Conservation (phyloP, 2,888 invertebrate genomes). For the Scaptomyza caliginosa region DNA sequence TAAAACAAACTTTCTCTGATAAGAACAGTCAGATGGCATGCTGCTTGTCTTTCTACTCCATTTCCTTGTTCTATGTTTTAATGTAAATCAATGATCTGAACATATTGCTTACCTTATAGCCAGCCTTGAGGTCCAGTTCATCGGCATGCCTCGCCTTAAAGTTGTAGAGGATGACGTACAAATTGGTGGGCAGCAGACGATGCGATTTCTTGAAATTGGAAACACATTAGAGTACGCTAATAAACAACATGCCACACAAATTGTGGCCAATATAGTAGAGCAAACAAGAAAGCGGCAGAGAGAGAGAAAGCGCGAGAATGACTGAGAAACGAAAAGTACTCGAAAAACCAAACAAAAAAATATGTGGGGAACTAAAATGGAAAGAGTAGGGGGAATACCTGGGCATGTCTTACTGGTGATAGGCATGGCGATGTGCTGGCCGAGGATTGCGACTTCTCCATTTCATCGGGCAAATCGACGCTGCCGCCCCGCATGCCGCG, state of each 20-base stretch:
- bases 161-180: constrained; percentile 97
- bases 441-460: constrained; percentile 95
- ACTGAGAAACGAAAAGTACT: constrained; percentile 4
- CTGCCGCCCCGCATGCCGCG: constrained; percentile 95
- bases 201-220: constrained; percentile 88
- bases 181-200: constrained; percentile 93
- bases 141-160: constrained; percentile 97
- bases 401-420: constrained; percentile 89
- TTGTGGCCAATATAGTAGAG: neutral
- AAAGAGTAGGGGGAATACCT: constrained; percentile 77
- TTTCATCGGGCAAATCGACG: constrained; percentile 95
- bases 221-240: constrained; percentile 26
- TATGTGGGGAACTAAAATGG: constrained; percentile 20
- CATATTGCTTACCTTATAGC: constrained; percentile 86
- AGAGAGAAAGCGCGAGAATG: constrained; percentile 1
- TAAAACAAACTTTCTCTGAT: too few relatives aligned
- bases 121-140: constrained; percentile 96
- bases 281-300: neutral
- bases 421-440: constrained; percentile 97
- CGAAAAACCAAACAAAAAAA: constrained; percentile 42
- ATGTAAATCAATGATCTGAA: neutral
- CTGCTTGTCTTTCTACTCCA: neutral
- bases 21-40: neutral
- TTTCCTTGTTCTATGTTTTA: neutral
- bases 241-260: constrained; percentile 21